A percentile compares a stretch with the other conserved stretches of the same genome.
These are phyloP conservation scores for Lasioglossum zephyrum DNA, from an alignment of 2,888 invertebrate genomes.

Conservation along the genomic window DNA sequence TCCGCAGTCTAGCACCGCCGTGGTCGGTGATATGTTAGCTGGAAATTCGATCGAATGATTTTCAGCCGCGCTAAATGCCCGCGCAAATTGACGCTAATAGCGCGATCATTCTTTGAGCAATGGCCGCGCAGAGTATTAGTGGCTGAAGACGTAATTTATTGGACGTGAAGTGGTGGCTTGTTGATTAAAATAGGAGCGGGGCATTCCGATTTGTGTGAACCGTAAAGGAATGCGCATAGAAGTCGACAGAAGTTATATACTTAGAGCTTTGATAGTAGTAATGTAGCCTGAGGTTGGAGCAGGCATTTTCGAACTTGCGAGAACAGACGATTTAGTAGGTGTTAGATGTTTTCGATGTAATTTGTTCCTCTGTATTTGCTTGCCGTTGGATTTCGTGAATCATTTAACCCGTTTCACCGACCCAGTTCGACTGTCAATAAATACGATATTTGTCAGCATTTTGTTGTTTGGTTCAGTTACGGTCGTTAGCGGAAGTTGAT, in stretches of 20 bases:
- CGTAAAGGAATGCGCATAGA: neutral
- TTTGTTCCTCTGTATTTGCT: neutral
- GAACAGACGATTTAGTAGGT: neutral
- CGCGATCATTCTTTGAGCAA: conserved; percentile 13
- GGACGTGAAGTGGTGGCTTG: neutral
- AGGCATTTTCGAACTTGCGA: neutral
- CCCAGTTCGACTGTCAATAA: neutral
- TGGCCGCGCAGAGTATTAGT: neutral
- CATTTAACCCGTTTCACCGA: neutral
- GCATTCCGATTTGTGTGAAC: neutral
- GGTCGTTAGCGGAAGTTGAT: neutral
- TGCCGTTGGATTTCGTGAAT: neutral
- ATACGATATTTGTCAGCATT: neutral
- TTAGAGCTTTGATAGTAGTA: neutral
- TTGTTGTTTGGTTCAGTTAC: neutral
- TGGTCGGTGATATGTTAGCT: neutral
- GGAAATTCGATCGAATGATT: conserved; percentile 1
- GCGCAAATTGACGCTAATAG: conserved; percentile 6
- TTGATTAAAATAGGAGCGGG: conserved; percentile 3
- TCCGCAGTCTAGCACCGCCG: neutral
- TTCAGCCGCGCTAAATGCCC: neutral
- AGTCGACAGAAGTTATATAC: neutral
- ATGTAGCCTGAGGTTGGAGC: neutral
- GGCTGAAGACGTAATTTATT: conserved; percentile 2
- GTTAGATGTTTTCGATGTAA: neutral